Base-by-base conservation (phyloP, 2,888 invertebrate species). In the Cremastinae sp. region DNA sequence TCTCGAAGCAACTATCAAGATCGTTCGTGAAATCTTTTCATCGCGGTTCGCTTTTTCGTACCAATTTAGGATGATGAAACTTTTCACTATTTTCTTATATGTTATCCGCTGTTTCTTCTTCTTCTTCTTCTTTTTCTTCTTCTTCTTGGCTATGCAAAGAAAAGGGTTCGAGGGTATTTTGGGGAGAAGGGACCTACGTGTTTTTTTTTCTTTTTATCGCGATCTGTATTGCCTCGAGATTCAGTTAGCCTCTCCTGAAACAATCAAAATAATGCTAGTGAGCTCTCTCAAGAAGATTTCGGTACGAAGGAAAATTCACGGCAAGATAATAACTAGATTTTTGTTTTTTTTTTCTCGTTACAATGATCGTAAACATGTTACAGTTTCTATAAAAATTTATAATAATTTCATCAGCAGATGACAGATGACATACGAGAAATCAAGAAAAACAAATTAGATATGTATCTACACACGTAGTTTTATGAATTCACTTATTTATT, bases 171-270 rank as follows among this genome's bases (percentile, higher is more conserved):
- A 53, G 38, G 38, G 45, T 66, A 41, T 43, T 20, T n/a, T 14
- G 43, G 66, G 47, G 45, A 56, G 49, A 34, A 22, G 64, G 59
- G 22, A 38, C 47, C 73, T 74, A 72, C 38, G 36, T 59, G 68
- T 75, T 72, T 61, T 47, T 64, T 69, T 66, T 69, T 73, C 49
- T 61, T 47, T 64, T 69, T 66, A 73, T 73, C 49, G 73, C 65
- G 66, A 59, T 69, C 68, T 73, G 72, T 72, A 64, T 72, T 54
- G 68, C 61, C 78, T 54, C 73, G 70, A 70, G 75, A 75, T 75
- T 72, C 78, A 54, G 85, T 85, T 87, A 88, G 87, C 89, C 90
- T 89, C 90, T 91, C 92, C 92, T 92, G 92, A 92, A 92, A 92
- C 92, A 92, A 91, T 90, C 87, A 88, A 88, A 88, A 88, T 88